Conservation (phyloP, 2,888 invertebrate genomes). For the Phania funesta region DNA sequence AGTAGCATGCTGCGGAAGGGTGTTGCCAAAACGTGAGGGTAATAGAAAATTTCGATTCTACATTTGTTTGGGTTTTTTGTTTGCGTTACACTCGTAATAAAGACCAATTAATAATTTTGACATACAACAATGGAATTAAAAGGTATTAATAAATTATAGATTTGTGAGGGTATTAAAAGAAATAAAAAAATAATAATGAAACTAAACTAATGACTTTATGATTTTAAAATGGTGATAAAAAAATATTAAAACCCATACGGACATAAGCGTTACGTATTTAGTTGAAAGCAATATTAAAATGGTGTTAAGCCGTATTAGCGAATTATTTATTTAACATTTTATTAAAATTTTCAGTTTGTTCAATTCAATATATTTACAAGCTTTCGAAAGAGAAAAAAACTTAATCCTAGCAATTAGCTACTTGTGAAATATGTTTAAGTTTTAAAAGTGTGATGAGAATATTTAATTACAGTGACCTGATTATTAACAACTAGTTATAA, state of each 20-base stretch:
- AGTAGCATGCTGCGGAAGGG: slow-evolving; percentile 10
- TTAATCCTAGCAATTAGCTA: slow-evolving; percentile 23
- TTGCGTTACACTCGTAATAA: slow-evolving; percentile 25
- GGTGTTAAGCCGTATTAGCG: neutral
- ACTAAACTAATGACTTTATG: slow-evolving; percentile 52
- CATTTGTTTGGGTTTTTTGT: slow-evolving; percentile 13
- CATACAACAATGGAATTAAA: slow-evolving; percentile 62
- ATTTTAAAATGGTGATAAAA: slow-evolving; percentile 16
- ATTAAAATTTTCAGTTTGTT: neutral
- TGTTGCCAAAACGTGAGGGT: slow-evolving; percentile 63
- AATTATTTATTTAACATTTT: neutral
- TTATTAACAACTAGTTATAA: too few relatives aligned
- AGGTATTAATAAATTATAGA: slow-evolving; percentile 63
- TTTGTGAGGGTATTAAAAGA: slow-evolving; percentile 52
- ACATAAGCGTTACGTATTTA: neutral
- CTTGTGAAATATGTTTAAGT: too few relatives aligned
- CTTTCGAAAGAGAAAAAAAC: neutral
- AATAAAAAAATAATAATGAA: slow-evolving; percentile 8
- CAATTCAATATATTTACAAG: neutral
- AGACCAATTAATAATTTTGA: slow-evolving; percentile 64
- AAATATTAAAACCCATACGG: slow-evolving; percentile 1
- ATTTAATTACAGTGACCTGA: too few relatives aligned
- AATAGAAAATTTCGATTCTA: slow-evolving; percentile 29
- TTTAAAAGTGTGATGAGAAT: too few relatives aligned
- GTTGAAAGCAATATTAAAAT: neutral